Evolutionary conservation across 2,888 invertebrate species (phyloP).

Genomic region (Itoplectis maculator): DNA sequence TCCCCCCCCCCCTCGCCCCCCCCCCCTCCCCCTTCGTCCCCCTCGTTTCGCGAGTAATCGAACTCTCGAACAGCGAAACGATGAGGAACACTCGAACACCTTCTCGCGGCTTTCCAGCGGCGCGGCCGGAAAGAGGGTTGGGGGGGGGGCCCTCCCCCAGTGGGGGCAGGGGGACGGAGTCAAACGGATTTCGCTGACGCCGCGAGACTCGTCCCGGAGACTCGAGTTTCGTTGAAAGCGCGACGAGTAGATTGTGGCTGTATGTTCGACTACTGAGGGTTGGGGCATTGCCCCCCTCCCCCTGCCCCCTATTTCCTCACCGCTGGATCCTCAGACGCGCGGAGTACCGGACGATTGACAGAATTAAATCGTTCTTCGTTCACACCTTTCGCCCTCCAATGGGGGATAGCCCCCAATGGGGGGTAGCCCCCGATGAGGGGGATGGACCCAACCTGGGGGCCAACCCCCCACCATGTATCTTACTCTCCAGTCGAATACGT

Average conservation of each 20-base stretch:
- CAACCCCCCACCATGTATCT: no score
- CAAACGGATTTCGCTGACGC: conserved; percentile 57
- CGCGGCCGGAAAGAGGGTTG: conserved; percentile 9
- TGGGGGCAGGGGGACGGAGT: conserved; percentile 13
- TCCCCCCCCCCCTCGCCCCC: conserved; percentile 58
- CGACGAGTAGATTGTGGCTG: conserved; percentile 25
- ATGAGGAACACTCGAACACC: conserved; percentile 60
- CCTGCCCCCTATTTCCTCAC: no score
- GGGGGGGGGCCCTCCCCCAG: no score
- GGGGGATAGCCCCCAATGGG: no score
- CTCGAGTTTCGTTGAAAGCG: conserved; percentile 30
- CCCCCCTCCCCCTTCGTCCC: conserved; percentile 57
- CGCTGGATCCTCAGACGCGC: background rate
- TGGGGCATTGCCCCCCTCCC: background rate
- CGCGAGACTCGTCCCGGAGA: conserved; percentile 25
- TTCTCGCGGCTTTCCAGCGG: conserved; percentile 47
- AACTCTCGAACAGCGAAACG: conserved; percentile 62
- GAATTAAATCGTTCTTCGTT: conserved; percentile 33
- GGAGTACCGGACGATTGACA: conserved; percentile 30
- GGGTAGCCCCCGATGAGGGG: no score
- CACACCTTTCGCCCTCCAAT: background rate
- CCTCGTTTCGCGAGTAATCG: conserved; percentile 63
- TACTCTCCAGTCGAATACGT: background rate
- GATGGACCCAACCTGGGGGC: no score
- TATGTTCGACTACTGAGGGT: conserved; percentile 18